A percentile compares a stretch with the other conserved stretches of the same genome.
Evolutionary conservation across 2,797 vertebrate genomes (phyloP).

Genomic region (Antennarius maculatus): DNA sequence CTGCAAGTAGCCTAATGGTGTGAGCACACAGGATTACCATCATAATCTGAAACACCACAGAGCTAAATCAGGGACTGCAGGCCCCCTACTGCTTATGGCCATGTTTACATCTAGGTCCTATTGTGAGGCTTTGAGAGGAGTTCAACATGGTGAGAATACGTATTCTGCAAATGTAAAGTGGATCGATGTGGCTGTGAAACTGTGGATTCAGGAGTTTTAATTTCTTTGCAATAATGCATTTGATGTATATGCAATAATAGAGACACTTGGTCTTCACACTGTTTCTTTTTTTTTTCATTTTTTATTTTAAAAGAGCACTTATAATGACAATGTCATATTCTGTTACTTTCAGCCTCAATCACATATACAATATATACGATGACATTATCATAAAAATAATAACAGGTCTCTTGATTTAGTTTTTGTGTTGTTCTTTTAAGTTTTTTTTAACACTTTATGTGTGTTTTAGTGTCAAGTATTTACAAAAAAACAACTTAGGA

Average conservation of each 20-base stretch:
- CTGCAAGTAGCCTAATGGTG: slow-evolving; percentile 57
- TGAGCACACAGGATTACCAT: slow-evolving; percentile 66
- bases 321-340: too few species aligned
- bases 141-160: not conserved
- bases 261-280: not conserved
- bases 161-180: slow-evolving; percentile 7
- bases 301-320: too few species aligned
- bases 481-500: too few species aligned
- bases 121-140: slow-evolving; percentile 14
- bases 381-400: too few species aligned
- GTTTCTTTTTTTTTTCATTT: too few species aligned
- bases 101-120: slow-evolving; percentile 40
- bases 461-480: too few species aligned
- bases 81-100: slow-evolving; percentile 28
- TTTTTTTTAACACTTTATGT: too few species aligned
- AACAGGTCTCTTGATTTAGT: too few species aligned
- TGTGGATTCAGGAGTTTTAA: not conserved
- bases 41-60: slow-evolving; percentile 59
- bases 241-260: not conserved
- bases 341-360: too few species aligned
- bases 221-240: not conserved
- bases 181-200: not conserved
- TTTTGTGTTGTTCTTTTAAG: too few species aligned
- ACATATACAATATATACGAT: too few species aligned
- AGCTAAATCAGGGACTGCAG: slow-evolving; percentile 56